Evolutionary conservation across 2,113 vertebrate species (phyloP), one percentile per base, ranked within the genome.

Genomic region (Beaufortia kweichowensis): DNA sequence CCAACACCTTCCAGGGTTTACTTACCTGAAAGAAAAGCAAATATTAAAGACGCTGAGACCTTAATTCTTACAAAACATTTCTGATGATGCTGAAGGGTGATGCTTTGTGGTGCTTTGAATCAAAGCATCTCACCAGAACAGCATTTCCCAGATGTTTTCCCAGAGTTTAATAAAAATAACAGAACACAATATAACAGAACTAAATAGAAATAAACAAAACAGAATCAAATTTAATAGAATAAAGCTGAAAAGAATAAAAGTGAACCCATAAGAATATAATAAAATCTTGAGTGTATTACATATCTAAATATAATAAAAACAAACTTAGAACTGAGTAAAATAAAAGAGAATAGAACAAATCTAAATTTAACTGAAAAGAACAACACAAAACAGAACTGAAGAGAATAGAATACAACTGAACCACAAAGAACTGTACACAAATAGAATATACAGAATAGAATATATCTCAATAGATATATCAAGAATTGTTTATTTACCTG

Each of bases 1-100:
- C 94, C 31, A 98, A 93, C 53, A 91, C 84, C 73, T 93, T 94
- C 97, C 97, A 99, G 0, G 91, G 90, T 85, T 87, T 94, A 92
- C 96, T 98, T 87, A 98, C 96, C 97, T 99, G 88, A 48, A 88
- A 86, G 80, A 83, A 75, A n/a, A 39, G 3, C 1, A 59, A 21
- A 8, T 2, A 72, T 11, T 6, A 23, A 48, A 33, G 7, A 55
- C 23, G 17, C 8, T 11, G 4, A 7, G 23, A n/a, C 12, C 7
- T 39, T 1, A 10, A 39, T 39, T n/a, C 2, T 11, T 10, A 39
- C 35, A 39, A 39, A 39, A 39, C 9, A 39, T 39, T 10, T 39
- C 11, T 39, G 35, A 39, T 39, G 8, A 39, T 39, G 8, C 35
- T 39, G 9, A 39, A 39, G 35, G 35, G 33, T 35, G 33, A 8